Percentiles rank a stretch among this genome's conserved stretches.
phyloP scores from a whole-genome alignment of 2,888 invertebrate species.

The Trachelus troglodyta region DNA sequence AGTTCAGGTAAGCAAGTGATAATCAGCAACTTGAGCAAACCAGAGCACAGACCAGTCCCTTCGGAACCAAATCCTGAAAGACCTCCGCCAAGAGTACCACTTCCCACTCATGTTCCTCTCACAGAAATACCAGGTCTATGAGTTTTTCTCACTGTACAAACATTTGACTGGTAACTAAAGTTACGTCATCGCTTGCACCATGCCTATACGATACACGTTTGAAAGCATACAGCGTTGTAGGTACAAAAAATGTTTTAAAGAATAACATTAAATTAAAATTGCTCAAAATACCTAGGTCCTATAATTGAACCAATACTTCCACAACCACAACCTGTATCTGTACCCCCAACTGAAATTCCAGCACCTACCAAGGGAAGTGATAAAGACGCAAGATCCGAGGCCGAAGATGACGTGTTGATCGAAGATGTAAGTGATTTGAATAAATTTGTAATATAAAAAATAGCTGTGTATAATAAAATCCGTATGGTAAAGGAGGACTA shows the following conservation, averaged over 20 bases:
- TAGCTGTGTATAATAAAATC: not conserved
- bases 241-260: not conserved
- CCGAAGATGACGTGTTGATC: conserved; percentile 65
- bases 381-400: conserved; percentile 12
- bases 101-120: not conserved
- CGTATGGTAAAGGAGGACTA: not conserved
- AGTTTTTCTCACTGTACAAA: not conserved
- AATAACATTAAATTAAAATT: not conserved
- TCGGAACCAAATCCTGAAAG: not conserved
- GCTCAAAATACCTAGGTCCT: not conserved
- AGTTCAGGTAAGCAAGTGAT: conserved; percentile 1
- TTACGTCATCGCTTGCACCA: not conserved
- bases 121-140: conserved; percentile 5
- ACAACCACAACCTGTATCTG: not conserved
- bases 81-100: not conserved
- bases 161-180: not conserved
- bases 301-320: conserved; percentile 1
- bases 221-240: not conserved
- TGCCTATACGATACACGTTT: not conserved
- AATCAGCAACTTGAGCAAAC: not conserved
- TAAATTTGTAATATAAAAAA: not conserved
- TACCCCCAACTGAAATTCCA: conserved; percentile 9
- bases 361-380: conserved; percentile 17
- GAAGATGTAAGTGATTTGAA: conserved; percentile 54
- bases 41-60: not conserved